phyloP scores from a whole-genome alignment of 23 tunicate genomes.

The Halocynthia roretzi region DNA sequence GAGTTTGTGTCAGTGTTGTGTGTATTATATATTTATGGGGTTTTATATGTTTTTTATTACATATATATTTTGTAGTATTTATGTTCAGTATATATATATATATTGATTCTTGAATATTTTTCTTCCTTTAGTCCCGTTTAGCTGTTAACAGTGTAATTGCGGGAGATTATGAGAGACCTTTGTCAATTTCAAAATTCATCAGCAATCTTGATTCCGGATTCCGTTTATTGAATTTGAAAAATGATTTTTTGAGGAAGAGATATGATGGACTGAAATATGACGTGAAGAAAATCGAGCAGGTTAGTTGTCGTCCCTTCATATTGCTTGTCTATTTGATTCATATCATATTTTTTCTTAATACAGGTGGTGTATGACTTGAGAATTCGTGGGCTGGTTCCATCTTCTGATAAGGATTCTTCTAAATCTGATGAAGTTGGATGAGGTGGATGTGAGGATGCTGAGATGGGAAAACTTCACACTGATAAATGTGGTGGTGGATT shows the following conservation, averaged over 20 bases:
- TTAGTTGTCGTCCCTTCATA: background rate
- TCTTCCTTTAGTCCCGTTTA: slow-evolving; percentile 18
- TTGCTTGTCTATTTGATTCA: background rate
- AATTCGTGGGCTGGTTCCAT: slow-evolving; percentile 32
- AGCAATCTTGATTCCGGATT: slow-evolving; percentile 39
- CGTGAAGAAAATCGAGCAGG: slow-evolving; percentile 54
- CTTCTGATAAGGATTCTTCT: background rate
- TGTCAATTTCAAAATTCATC: slow-evolving; percentile 35
- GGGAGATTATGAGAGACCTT: slow-evolving; percentile 30
- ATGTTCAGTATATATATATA: too few species aligned
- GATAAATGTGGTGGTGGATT: too few species aligned
- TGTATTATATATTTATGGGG: too few species aligned
- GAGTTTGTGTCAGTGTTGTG: too few species aligned
- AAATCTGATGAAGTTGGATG: too few species aligned
- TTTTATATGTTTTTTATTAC: too few species aligned
- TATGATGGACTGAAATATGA: slow-evolving; percentile 67
- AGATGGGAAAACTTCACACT: too few species aligned
- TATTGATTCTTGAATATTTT: too few species aligned
- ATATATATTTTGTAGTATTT: too few species aligned
- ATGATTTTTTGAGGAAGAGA: slow-evolving; percentile 48
- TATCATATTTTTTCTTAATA: background rate
- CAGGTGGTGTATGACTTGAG: slow-evolving; percentile 52
- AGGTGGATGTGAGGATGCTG: too few species aligned
- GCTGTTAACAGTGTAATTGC: slow-evolving; percentile 53
- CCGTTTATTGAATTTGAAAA: slow-evolving; percentile 40